Evolutionary conservation across 2,113 vertebrate species (phyloP), one percentile per base, ranked within the genome.

Genomic region (Proterorhinus semilunaris): DNA sequence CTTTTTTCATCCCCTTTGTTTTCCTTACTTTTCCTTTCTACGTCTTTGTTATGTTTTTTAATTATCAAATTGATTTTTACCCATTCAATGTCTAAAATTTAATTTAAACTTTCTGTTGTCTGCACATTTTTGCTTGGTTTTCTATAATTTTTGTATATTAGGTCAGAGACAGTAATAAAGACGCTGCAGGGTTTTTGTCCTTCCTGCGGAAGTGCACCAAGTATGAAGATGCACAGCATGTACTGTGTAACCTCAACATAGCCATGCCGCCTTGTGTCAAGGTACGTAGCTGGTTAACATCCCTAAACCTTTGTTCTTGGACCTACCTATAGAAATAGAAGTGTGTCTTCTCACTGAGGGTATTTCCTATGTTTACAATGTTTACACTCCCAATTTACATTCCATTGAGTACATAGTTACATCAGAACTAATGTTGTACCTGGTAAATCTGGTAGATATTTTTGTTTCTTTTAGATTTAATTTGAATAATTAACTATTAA

Each of bases 201-300:
- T 99, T 99, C 81, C 86, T 99, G 71, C 93, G 96, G 50, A 99
- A 98, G 74, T 94, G 96, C 10, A 99, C 97, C 91, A 99, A 98
- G 72, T 99, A 98, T 0, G 97, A 99, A 79, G 96, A 98, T 70
- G 71, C 93, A 0, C 98, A 97, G 88, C 96, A 98, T 0, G 94
- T 95, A 6, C 94, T 99, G 72, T 99, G 98, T 85, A 98, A 99
- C 89, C 90, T 99, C 76, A 98, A 97, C 85, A 92, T 99, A 91
- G 92, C 91, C 78, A 96, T 99, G 91, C 98, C 98, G 0, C 95
- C 96, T 49, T 98, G 95, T 81, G 90, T 93, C 78, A 98, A 99
- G 96, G 98, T 98, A 83, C 4, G 27, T 36, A 36, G 27, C 27
- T 36, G 27, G 27, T 70, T 10, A 13, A 72, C 17, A 55, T 1